These are phyloP conservation scores for Imbricaverruca yamaguchii DNA, from an alignment of 2,888 invertebrate species.

Conservation along the genomic window DNA sequence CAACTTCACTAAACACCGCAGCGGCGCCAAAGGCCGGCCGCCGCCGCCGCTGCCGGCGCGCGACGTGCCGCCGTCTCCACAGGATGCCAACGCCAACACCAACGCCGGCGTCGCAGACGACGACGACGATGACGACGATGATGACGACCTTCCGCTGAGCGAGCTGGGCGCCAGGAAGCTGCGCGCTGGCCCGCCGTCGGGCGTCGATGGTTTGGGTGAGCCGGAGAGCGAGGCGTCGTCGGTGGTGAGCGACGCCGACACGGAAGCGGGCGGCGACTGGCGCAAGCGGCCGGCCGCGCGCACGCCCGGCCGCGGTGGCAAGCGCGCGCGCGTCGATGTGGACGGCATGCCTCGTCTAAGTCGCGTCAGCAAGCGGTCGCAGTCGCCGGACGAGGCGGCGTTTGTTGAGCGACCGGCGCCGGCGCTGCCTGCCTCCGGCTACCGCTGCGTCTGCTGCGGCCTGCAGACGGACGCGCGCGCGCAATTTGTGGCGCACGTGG, in stretches of 20 bases:
- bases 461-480: conserved; percentile 11
- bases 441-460: conserved; percentile 16
- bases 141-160: conserved; percentile 3
- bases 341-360: not conserved
- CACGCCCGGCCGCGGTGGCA: not conserved
- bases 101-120: not conserved
- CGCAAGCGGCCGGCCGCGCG: not conserved
- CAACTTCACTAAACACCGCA: conserved; percentile 16
- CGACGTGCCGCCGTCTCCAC: not conserved
- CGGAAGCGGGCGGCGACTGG: not conserved
- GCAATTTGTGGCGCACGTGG: conserved; percentile 16
- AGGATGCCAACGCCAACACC: not conserved
- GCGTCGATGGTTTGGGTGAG: not conserved
- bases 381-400: not conserved
- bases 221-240: conserved; percentile 1
- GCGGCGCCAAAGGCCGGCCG: not conserved
- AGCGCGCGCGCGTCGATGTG: not conserved
- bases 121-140: not conserved
- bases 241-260: not conserved
- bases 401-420: conserved; percentile 15
- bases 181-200: not conserved
- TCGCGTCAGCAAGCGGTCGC: not conserved
- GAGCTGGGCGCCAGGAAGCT: not conserved
- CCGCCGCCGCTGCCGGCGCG: not conserved
- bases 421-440: not conserved